Base-by-base conservation (phyloP, 2,797 vertebrate genomes). In the Gymnodraco acuticeps region DNA sequence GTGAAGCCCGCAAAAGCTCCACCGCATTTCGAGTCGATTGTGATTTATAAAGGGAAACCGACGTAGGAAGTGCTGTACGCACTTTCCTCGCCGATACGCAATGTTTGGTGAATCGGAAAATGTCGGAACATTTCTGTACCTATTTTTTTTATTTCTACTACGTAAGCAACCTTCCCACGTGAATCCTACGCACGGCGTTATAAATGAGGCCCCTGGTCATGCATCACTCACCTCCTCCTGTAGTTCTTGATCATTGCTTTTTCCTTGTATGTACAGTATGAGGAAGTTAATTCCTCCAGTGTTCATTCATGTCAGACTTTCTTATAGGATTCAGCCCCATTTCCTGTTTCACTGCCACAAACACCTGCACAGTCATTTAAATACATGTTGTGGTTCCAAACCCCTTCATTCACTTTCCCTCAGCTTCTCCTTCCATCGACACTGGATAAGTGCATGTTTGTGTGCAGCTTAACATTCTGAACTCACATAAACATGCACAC, bases 331-430 rank as follows among this genome's bases (percentile, higher is more conserved):
- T 73, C 38, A 20, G 43, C 60, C 14, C 10, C 51, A 51, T 5
- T 8, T 83, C 52, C 64, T 53, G 56, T 79, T 75, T 84, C 68
- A 75, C 69, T 59, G 31, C 33, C 33, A 38, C 33, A 38, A 38
- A 87, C 86, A 86, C 82, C 81, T 81, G 77, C 68, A 62, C 66
- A 64, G 50, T 74, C 83, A 62, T 66, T 70, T 85, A 89, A 88
- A 75, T 87, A 84, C 78, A 75, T 73, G 74, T 85, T 87, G 72
- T 15, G 59, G 27, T 63, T 72, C 47, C 75, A 84, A 87, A 87
- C 86, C 84, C 27, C 63, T 55, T 89, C 67, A 85, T 89, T 88
- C 77, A 88, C 86, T 91, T 88, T 89, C 82, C 71, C 84, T 70
- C 53, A 62, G 73, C 48, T 74, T 82, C 75, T 71, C 67, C 64